Evolutionary conservation across 2,113 vertebrate species (phyloP).

Genomic region (Laticauda colubrina): DNA sequence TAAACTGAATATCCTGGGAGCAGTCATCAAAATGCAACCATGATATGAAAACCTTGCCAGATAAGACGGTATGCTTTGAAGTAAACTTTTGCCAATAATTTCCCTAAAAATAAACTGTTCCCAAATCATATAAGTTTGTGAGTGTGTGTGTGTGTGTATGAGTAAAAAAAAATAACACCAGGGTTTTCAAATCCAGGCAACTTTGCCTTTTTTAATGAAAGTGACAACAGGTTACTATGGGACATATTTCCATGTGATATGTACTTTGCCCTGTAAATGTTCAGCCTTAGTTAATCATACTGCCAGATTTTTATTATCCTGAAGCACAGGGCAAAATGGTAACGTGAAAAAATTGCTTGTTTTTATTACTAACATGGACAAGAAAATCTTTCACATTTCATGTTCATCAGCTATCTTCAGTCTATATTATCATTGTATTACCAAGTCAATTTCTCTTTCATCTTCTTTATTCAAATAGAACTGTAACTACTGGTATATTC

Average conservation of each 20-base stretch:
- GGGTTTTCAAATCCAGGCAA: background rate
- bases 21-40: background rate
- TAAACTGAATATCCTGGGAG: background rate
- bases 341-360: background rate
- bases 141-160: background rate
- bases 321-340: too few relatives aligned
- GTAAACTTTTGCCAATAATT: background rate
- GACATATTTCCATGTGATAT: background rate
- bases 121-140: background rate
- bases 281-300: background rate
- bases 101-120: background rate
- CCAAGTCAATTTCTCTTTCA: background rate
- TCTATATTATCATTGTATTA: background rate
- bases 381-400: background rate
- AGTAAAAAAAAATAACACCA: background rate
- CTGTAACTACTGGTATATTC: background rate
- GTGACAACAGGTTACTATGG: background rate
- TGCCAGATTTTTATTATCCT: background rate
- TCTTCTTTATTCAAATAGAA: background rate
- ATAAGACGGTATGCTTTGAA: background rate
- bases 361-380: background rate
- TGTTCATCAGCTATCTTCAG: background rate
- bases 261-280: background rate
- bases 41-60: background rate
- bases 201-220: background rate